phyloP scores from a whole-genome alignment of 1,140 invertebrate species.

The Saccostrea glomerata region DNA sequence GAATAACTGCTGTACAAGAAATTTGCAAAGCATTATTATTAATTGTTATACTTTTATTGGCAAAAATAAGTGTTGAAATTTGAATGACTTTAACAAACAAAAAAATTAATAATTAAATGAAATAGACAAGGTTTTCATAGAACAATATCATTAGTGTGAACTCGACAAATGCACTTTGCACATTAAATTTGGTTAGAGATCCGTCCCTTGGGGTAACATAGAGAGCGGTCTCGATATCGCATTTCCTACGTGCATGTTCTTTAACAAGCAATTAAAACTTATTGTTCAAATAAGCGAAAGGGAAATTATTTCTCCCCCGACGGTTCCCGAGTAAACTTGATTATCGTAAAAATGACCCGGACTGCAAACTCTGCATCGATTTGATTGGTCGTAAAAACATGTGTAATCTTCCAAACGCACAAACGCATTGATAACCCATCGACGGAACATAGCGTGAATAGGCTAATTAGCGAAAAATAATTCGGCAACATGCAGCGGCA shows the following conservation, averaged over 20 bases:
- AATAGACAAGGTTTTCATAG: background rate
- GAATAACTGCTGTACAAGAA: too few species aligned
- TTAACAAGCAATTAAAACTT: slow-evolving; percentile 35
- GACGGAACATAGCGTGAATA: slow-evolving; percentile 25
- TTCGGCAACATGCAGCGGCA: slow-evolving; percentile 23
- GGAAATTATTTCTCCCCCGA: slow-evolving; percentile 20
- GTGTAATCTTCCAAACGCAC: slow-evolving; percentile 17
- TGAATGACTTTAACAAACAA: background rate
- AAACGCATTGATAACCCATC: slow-evolving; percentile 36
- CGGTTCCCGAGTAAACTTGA: background rate
- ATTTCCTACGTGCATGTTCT: slow-evolving; percentile 6
- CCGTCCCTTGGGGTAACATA: slow-evolving; percentile 1
- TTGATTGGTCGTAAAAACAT: slow-evolving; percentile 30
- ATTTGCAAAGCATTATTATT: too few species aligned
- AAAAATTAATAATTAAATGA: too few species aligned
- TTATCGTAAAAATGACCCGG: slow-evolving; percentile 29
- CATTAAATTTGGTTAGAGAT: slow-evolving; percentile 8
- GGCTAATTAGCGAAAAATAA: slow-evolving; percentile 34
- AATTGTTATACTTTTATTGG: background rate
- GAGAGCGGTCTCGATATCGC: background rate
- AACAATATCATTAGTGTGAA: slow-evolving; percentile 23
- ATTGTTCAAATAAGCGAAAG: slow-evolving; percentile 33
- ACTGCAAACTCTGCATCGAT: slow-evolving; percentile 10
- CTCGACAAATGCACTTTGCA: slow-evolving; percentile 14
- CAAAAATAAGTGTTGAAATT: background rate